phyloP scores from a whole-genome alignment of 2,113 vertebrate genomes.

The Microcebus lehilahytsara region DNA sequence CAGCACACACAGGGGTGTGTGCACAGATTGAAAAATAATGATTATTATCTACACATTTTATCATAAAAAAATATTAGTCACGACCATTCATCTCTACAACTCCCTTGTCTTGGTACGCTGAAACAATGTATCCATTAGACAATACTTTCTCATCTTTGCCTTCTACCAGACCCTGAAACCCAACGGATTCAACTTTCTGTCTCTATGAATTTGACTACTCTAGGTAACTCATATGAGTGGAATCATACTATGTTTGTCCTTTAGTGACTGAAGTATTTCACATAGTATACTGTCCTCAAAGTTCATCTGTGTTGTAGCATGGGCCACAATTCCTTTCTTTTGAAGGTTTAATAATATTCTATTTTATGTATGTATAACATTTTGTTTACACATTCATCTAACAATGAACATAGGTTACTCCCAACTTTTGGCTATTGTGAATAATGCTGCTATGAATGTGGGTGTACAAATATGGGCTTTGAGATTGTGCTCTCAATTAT shows the following conservation, averaged over 20 bases:
- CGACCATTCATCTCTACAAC: background rate
- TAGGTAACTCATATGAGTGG: background rate
- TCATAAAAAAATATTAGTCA: too few species aligned
- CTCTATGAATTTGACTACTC: background rate
- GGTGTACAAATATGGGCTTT: background rate
- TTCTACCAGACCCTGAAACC: background rate
- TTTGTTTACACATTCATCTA: background rate
- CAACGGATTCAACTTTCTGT: background rate
- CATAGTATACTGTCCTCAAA: background rate
- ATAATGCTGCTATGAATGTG: background rate
- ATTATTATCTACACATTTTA: background rate
- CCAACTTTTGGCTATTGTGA: background rate
- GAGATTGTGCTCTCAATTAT: background rate
- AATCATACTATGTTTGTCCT: background rate
- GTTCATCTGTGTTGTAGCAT: background rate
- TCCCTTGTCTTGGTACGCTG: background rate
- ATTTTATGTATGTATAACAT: background rate
- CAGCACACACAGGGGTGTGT: too few species aligned
- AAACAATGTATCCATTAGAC: background rate
- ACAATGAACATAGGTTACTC: background rate
- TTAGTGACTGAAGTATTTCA: background rate
- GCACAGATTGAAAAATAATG: background rate
- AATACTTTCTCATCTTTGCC: background rate
- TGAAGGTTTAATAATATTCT: background rate
- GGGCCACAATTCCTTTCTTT: background rate